phyloP scores from a whole-genome alignment of 2,797 vertebrate genomes.

The Diceros bicornis region DNA sequence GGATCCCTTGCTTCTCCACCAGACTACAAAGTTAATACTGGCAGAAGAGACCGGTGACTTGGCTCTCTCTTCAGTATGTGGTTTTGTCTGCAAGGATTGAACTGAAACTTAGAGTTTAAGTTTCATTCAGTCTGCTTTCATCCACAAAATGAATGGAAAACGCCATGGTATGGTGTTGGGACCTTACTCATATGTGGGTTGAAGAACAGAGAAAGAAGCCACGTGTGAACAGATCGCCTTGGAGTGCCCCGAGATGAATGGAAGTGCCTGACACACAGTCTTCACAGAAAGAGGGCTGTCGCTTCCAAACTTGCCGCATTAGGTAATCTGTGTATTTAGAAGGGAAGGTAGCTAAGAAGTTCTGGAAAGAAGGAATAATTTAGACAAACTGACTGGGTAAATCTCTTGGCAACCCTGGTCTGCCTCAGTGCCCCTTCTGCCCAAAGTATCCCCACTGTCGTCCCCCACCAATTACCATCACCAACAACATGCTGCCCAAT shows the following conservation, averaged over 20 bases:
- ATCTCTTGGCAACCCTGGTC: background rate
- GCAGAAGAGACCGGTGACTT: background rate
- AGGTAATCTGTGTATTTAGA: background rate
- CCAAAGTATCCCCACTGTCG: no score
- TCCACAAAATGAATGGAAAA: background rate
- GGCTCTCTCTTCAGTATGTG: background rate
- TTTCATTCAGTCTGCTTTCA: background rate
- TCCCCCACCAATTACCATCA: background rate
- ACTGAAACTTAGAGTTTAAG: background rate
- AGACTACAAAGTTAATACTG: background rate
- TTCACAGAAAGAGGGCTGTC: background rate
- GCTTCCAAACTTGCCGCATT: background rate
- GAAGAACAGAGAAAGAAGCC: background rate
- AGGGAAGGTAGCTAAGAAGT: background rate
- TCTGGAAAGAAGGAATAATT: background rate
- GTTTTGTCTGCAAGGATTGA: background rate
- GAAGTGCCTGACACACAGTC: background rate
- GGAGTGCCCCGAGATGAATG: background rate
- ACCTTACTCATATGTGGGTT: background rate
- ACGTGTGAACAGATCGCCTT: background rate
- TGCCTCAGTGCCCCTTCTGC: background rate
- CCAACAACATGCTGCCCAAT: fast-evolving
- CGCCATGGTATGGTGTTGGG: background rate
- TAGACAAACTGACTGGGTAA: background rate
- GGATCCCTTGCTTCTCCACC: background rate